Conservation (phyloP, 1,140 invertebrate species). For the Acyrthosiphon pisum region DNA sequence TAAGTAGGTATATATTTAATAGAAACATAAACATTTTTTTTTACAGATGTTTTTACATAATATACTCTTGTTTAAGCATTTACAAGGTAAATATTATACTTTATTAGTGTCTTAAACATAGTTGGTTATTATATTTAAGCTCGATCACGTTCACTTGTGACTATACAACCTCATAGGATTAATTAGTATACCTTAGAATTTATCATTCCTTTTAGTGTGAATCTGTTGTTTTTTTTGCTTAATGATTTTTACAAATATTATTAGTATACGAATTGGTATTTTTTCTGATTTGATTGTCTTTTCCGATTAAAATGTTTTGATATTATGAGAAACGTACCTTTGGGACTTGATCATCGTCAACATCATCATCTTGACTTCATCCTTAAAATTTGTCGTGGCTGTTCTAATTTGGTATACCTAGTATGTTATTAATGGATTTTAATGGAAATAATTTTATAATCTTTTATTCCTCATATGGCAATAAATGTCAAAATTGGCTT, state of each 20-base stretch:
- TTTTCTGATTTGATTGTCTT: no score
- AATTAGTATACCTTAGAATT: background rate
- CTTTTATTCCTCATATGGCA: background rate
- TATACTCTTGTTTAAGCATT: background rate
- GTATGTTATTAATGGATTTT: background rate
- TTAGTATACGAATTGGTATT: background rate
- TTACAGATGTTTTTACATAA: background rate
- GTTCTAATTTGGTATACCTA: background rate
- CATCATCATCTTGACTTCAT: no score
- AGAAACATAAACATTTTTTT: background rate
- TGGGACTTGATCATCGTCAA: no score
- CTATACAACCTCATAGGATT: background rate
- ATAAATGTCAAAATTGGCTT: background rate
- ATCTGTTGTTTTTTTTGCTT: background rate
- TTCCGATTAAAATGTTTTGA: no score
- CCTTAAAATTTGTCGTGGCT: no score
- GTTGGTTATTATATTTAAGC: background rate
- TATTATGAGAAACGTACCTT: no score
- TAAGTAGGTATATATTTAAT: background rate
- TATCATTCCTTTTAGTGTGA: background rate
- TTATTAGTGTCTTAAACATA: background rate
- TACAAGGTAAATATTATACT: background rate
- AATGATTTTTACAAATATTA: background rate
- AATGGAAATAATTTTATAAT: background rate
- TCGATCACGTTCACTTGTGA: background rate